These are phyloP conservation scores for Erpornis zantholeuca DNA, from an alignment of 2,113 vertebrate genomes.

Conservation along the genomic window DNA sequence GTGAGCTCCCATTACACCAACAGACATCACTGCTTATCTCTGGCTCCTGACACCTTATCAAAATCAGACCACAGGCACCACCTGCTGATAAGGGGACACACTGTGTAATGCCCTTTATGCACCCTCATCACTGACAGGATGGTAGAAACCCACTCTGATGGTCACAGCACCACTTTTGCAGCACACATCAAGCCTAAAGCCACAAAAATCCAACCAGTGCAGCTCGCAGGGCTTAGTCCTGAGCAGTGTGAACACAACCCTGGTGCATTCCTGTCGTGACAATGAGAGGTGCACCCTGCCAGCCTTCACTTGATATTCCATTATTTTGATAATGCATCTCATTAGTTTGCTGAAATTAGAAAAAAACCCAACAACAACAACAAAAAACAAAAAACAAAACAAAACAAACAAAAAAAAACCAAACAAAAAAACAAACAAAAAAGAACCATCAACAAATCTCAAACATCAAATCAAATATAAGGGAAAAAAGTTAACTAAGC, in stretches of 20 bases:
- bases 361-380: not conserved
- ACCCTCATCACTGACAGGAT: not conserved
- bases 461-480: not conserved
- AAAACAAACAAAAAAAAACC: not conserved
- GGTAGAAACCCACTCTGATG: not conserved
- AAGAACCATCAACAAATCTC: not conserved
- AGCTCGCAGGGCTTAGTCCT: not conserved
- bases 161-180: not conserved
- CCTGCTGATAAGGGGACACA: not conserved
- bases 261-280: not conserved
- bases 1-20: fast-evolving
- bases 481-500: not conserved
- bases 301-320: not conserved
- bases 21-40: not conserved
- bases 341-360: not conserved
- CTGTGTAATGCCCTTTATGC: not conserved
- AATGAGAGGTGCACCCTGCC: not conserved
- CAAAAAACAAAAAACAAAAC: not conserved
- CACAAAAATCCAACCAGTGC: fast-evolving
- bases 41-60: not conserved
- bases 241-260: not conserved
- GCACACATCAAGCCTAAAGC: not conserved
- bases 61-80: not conserved
- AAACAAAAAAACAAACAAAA: not conserved
- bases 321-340: not conserved